Conservation (phyloP, 92 coral and sea anemone species). For the Parazoanthus atlanticus region DNA sequence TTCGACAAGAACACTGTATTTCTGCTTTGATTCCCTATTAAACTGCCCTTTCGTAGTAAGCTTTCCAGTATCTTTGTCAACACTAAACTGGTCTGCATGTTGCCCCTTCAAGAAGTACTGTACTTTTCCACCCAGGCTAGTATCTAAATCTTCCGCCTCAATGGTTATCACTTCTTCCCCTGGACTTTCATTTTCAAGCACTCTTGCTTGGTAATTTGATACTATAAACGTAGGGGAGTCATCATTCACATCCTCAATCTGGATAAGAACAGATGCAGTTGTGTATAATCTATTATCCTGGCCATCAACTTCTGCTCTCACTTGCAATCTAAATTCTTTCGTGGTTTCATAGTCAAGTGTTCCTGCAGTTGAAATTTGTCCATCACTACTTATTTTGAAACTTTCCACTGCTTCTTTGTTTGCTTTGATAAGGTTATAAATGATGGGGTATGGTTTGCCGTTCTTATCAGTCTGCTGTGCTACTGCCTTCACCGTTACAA, state of each 20-base stretch:
- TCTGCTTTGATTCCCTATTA: conserved; percentile 70
- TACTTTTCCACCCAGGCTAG: conserved; percentile 56
- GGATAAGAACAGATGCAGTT: conserved; percentile 65
- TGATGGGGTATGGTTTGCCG: conserved; percentile 10
- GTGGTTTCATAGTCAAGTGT: conserved; percentile 72
- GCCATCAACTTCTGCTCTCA: conserved; percentile 70
- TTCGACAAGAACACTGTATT: conserved; percentile 42
- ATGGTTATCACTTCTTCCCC: conserved; percentile 68
- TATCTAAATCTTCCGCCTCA: conserved; percentile 88
- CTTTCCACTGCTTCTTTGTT: conserved; percentile 66
- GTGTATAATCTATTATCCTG: conserved; percentile 58
- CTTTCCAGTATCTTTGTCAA: conserved; percentile 51
- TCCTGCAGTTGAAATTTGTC: conserved; percentile 71
- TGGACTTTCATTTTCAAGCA: conserved; percentile 72
- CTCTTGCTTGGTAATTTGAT: conserved; percentile 81
- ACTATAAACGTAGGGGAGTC: conserved; percentile 88
- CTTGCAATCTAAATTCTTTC: conserved; percentile 69
- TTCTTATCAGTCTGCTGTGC: conserved; percentile 29
- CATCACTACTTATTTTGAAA: conserved; percentile 73
- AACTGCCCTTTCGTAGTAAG: conserved; percentile 57
- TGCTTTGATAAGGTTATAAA: conserved; percentile 76
- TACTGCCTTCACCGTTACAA: conserved; percentile 56
- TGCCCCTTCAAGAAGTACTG: conserved; percentile 35
- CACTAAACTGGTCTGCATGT: conserved; percentile 29
- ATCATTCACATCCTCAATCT: conserved; percentile 78